These are phyloP conservation scores for Campylorhamphus procurvoides DNA, from an alignment of 2,113 vertebrate genomes.

Conservation along the genomic window DNA sequence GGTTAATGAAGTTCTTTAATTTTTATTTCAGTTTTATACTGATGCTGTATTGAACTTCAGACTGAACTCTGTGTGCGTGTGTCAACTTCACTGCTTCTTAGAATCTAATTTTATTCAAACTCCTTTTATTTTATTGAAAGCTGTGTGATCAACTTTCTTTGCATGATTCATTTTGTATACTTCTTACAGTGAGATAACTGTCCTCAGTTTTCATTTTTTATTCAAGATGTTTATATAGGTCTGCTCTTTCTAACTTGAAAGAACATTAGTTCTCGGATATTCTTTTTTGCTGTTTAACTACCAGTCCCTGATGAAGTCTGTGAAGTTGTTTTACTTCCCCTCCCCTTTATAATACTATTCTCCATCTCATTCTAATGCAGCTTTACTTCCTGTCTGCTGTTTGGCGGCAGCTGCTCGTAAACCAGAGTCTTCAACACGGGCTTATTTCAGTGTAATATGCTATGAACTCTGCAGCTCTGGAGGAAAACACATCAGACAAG, in stretches of 20 bases:
- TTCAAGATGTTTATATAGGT: neutral
- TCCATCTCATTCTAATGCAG: neutral
- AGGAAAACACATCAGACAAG: neutral
- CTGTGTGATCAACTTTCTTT: neutral
- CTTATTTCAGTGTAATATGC: accelerated
- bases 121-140: neutral
- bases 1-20: neutral
- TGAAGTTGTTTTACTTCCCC: neutral
- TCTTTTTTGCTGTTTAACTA: neutral
- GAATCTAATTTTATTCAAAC: neutral
- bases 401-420: neutral
- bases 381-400: conserved; percentile 40
- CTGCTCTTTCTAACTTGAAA: neutral
- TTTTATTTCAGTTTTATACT: neutral
- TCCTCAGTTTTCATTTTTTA: neutral
- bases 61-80: neutral
- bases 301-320: neutral
- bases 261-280: neutral
- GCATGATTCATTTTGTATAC: neutral
- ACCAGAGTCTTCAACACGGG: neutral
- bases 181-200: neutral
- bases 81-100: neutral
- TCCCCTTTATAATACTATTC: neutral
- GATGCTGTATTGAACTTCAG: neutral
- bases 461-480: neutral